These are phyloP conservation scores for Chrysemys picta DNA, from an alignment of 2,113 vertebrate genomes.

Conservation along the genomic window DNA sequence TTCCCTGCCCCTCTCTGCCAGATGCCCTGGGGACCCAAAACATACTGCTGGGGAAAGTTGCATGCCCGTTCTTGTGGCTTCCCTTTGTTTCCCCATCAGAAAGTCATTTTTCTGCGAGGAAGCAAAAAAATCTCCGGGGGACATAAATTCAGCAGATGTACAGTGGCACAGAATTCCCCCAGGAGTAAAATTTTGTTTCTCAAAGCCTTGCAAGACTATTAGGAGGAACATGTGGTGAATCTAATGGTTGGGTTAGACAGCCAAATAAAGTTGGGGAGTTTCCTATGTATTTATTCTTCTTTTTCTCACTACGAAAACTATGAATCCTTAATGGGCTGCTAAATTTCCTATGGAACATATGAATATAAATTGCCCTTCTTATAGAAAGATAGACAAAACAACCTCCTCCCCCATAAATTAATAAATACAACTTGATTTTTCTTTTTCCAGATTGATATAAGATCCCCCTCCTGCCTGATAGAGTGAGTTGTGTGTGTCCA, in stretches of 20 bases:
- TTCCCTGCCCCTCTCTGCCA: too few species aligned
- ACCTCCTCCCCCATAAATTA: background rate
- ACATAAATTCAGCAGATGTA: too few species aligned
- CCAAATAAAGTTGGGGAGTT: background rate
- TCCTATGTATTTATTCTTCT: background rate
- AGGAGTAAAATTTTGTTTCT: background rate
- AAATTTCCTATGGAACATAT: background rate
- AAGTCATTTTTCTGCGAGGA: too few species aligned
- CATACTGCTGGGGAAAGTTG: too few species aligned
- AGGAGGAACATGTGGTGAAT: background rate
- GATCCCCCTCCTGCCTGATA: background rate
- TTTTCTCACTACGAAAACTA: background rate
- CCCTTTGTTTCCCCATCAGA: too few species aligned
- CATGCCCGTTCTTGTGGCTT: too few species aligned
- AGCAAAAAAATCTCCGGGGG: too few species aligned
- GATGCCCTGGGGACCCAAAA: too few species aligned
- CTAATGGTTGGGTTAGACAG: background rate
- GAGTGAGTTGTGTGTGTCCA: background rate
- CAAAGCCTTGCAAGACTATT: background rate
- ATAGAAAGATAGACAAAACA: background rate
- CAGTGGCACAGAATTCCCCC: too few species aligned
- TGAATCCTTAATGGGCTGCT: background rate
- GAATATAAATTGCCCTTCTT: background rate
- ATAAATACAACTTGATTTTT: background rate
- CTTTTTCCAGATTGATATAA: background rate